These are phyloP conservation scores for Baryphthengus martii DNA, from an alignment of 2,113 vertebrate species.

Conservation along the genomic window DNA sequence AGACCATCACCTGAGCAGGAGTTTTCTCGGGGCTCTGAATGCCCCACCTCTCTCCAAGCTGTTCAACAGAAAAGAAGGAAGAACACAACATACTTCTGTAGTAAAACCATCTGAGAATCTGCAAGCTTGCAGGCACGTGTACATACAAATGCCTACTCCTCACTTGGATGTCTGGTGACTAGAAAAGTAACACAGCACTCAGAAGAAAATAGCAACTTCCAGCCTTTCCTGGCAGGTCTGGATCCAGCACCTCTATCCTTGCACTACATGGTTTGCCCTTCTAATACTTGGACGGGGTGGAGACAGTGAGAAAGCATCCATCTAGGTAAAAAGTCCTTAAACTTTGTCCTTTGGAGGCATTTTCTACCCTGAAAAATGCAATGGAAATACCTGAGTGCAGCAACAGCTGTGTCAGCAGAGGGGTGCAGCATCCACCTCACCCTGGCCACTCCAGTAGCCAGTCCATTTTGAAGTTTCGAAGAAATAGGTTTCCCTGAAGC, in stretches of 20 bases:
- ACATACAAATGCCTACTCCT: neutral
- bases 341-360: neutral
- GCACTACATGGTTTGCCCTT: rapidly evolving
- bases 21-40: neutral
- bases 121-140: rapidly evolving
- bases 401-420: rapidly evolving
- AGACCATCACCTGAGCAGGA: rapidly evolving
- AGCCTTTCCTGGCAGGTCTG: neutral
- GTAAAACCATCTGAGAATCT: no score
- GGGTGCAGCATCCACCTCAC: no score
- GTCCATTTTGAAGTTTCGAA: neutral
- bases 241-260: neutral
- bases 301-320: neutral
- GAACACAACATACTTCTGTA: no score
- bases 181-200: neutral
- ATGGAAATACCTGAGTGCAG: neutral
- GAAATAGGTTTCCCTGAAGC: neutral
- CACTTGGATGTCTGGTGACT: neutral
- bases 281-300: rapidly evolving
- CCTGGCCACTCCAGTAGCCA: neutral
- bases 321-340: neutral
- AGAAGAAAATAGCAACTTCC: neutral
- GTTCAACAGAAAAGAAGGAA: neutral
- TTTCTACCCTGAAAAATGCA: neutral
- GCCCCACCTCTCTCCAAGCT: neutral